These are phyloP conservation scores for Darwinula stevensoni DNA, from an alignment of 2,888 invertebrate species.

Conservation along the genomic window DNA sequence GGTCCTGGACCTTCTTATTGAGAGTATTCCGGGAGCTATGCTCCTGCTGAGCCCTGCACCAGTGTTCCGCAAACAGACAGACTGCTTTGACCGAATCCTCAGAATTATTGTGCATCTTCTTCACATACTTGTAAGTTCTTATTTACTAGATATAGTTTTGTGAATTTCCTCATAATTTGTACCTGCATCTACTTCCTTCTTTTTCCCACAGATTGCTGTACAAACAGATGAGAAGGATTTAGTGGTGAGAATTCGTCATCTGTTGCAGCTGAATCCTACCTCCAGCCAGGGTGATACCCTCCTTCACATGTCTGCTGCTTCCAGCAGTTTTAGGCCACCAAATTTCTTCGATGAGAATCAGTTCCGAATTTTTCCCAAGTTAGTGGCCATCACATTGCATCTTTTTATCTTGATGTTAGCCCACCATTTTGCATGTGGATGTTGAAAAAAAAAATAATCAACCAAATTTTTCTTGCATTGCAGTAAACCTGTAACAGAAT, in stretches of 20 bases:
- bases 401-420: no score
- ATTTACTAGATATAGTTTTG: no score
- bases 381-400: no score
- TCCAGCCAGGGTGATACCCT: constrained; percentile 43
- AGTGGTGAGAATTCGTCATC: constrained; percentile 24
- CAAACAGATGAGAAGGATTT: constrained; percentile 11
- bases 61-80: constrained; percentile 40
- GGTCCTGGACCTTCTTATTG: constrained; percentile 33
- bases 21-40: constrained; percentile 24
- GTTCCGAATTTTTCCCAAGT: no score
- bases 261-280: constrained; percentile 24
- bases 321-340: constrained; percentile 40
- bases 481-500: no score
- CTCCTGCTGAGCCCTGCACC: constrained; percentile 26
- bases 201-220: constrained; percentile 28
- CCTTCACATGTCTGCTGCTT: constrained; percentile 50
- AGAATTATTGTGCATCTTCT: constrained; percentile 49
- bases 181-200: no score
- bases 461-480: no score
- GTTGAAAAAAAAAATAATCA: no score
- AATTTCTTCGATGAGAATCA: no score
- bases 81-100: constrained; percentile 41
- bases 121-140: constrained; percentile 34
- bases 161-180: no score
- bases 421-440: no score